Base-by-base conservation (phyloP, 2,888 invertebrate species). In the Saturnia japonica region DNA sequence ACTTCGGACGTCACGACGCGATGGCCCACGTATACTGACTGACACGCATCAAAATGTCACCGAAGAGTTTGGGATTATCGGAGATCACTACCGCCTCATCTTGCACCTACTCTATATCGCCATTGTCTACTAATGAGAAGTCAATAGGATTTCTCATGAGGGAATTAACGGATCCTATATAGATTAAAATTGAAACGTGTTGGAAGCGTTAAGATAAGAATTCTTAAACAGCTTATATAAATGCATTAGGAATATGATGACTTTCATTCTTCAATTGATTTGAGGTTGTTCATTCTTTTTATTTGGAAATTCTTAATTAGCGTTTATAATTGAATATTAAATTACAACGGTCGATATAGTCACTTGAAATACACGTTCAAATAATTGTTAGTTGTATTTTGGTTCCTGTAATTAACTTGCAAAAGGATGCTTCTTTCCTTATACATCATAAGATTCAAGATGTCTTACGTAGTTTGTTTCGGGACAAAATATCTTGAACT, bases 21-120 rank as follows among this genome's bases (percentile, higher is more conserved):
- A 89, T 84, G 85, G 80, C 83, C 83, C 88, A 83, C 82, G 85
- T 79, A 80, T 77, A 76, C 85, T 88, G 91, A 93, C 84, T 94
- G 94, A 94, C 94, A 94, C 82, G 93, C 91, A 93, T 93, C 92
- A 92, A 91, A 93, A 94, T 93, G 93, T 91, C 93, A 92, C 91
- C 89, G 90, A 90, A 88, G 84, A 80, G 83, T 85, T 83, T 78
- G 83, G 84, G 85, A 87, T 86, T 92, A 93, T 91, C 90, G 74
- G 73, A 70, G 79, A 89, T 90, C 87, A 85, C 86, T 85, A 84
- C 86, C 77, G 77, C 69, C 76, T 77, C 77, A 77, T 74, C 75
- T 75, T 79, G 75, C 74, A 74, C 77, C 73, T 78, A 77, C 74
- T 76, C 78, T 81, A 80, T 80, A 77, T 78, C 80, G 77, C 76